phyloP scores from a whole-genome alignment of 2,113 vertebrate genomes.

The Antechinus flavipes region DNA sequence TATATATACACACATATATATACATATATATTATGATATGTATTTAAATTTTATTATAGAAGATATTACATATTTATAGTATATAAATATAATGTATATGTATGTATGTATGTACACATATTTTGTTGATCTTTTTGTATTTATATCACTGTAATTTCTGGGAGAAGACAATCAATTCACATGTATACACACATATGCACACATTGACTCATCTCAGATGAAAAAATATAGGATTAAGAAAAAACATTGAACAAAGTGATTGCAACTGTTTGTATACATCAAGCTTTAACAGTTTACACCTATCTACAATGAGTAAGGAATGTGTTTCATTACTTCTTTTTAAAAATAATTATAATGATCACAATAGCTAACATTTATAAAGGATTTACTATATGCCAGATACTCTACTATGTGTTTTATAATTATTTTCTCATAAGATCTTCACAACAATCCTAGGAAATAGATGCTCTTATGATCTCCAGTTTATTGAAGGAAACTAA shows the following conservation, averaged over 20 bases:
- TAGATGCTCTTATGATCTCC: neutral
- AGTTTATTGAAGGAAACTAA: neutral
- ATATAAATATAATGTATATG: too few relatives aligned
- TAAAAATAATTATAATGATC: neutral
- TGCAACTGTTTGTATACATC: neutral
- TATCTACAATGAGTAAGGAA: neutral
- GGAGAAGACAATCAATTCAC: neutral
- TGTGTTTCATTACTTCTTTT: neutral
- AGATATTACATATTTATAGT: too few relatives aligned
- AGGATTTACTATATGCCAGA: fast-evolving
- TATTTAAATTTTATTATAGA: too few relatives aligned
- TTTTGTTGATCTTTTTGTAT: neutral
- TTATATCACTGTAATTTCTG: neutral
- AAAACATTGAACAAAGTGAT: neutral
- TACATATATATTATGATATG: too few relatives aligned
- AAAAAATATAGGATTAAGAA: neutral
- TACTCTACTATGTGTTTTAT: neutral
- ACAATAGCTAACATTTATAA: neutral
- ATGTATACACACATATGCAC: neutral
- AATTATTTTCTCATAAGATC: neutral
- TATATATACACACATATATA: too few relatives aligned
- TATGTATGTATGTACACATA: too few relatives aligned
- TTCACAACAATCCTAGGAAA: neutral
- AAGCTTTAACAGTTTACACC: neutral
- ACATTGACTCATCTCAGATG: neutral